Base-by-base conservation (phyloP, 2,797 vertebrate species). In the Hoplostethus mediterraneus region DNA sequence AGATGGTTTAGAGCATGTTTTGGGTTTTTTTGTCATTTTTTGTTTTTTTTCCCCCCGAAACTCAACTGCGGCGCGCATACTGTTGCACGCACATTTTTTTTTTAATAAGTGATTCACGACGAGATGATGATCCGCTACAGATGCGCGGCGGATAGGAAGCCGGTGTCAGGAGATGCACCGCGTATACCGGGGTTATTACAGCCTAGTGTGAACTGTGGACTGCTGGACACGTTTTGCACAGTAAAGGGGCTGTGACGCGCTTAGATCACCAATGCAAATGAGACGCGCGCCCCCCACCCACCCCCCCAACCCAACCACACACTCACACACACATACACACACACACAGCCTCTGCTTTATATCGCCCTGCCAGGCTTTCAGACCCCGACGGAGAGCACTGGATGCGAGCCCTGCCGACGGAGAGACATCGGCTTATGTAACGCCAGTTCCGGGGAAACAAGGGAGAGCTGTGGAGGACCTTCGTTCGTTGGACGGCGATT, bases 181-280 rank as follows among this genome's bases (percentile, higher is more conserved):
- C 40, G 6, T 38, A 9, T 8, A 16, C 38, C 12, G 25, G n/a
- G 57, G 51, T 59, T 36, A 30, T 49, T 38, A 38, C 21, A 21
- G 21, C 21, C 21, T 77, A 52, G 56, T 12, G 52, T 31, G 13
- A 62, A 59, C 70, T 68, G 55, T 7, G 60, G 73, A 72, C 79
- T 6, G 75, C 67, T 71, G 84, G 84, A 85, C 87, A 73, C 77
- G 60, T 58, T 57, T 53, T 52, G 63, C 79, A 75, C 75, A 56
- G 73, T 54, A 71, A 67, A 77, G 75, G 73, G 78, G 81, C 79
- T 63, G 85, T 87, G 89, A 91, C 86, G 90, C 85, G 83, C 75
- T 80, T 31, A 79, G 63, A 90, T 90, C 91, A 77, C 88, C 86
- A 82, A 91, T 90, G 91, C 90, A 91, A 93, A 93, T 92, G 69